phyloP scores from a whole-genome alignment of 1,140 invertebrate genomes.

The Leptinotarsa texana region DNA sequence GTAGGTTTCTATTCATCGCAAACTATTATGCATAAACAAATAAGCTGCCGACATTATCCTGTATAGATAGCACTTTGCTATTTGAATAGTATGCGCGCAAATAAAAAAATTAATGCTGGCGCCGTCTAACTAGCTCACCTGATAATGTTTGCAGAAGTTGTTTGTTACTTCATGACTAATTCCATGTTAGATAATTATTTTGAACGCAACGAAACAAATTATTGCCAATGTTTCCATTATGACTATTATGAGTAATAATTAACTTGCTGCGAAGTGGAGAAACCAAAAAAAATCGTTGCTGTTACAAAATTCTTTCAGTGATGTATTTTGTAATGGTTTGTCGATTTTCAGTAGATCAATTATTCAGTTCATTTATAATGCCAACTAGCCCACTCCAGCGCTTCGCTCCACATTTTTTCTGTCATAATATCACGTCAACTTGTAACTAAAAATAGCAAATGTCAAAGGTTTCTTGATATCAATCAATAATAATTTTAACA shows the following conservation, averaged over 20 bases:
- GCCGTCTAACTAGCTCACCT: slow-evolving; percentile 22
- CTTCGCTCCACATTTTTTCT: too few relatives aligned
- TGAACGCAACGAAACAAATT: neutral
- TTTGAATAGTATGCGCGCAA: slow-evolving; percentile 23
- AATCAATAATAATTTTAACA: too few relatives aligned
- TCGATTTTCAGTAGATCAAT: too few relatives aligned
- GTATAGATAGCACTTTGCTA: slow-evolving; percentile 6
- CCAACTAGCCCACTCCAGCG: too few relatives aligned
- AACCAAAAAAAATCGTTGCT: too few relatives aligned
- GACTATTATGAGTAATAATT: neutral
- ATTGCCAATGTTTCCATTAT: neutral
- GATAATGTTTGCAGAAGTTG: slow-evolving; percentile 22
- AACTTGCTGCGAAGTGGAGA: neutral
- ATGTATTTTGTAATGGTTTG: too few relatives aligned
- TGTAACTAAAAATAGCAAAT: too few relatives aligned
- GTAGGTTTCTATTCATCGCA: neutral
- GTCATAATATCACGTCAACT: too few relatives aligned
- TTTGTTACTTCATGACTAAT: slow-evolving; percentile 19
- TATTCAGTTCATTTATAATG: too few relatives aligned
- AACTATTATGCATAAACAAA: slow-evolving; percentile 5
- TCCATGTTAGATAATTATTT: slow-evolving; percentile 12
- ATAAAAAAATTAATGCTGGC: slow-evolving; percentile 21
- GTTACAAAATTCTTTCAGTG: too few relatives aligned
- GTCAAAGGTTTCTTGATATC: too few relatives aligned
- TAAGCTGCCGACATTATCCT: slow-evolving; percentile 12